Evolutionary conservation across 2,888 invertebrate species (phyloP), one percentile per base, ranked within the genome.

Genomic region (Drosophila mettleri): DNA sequence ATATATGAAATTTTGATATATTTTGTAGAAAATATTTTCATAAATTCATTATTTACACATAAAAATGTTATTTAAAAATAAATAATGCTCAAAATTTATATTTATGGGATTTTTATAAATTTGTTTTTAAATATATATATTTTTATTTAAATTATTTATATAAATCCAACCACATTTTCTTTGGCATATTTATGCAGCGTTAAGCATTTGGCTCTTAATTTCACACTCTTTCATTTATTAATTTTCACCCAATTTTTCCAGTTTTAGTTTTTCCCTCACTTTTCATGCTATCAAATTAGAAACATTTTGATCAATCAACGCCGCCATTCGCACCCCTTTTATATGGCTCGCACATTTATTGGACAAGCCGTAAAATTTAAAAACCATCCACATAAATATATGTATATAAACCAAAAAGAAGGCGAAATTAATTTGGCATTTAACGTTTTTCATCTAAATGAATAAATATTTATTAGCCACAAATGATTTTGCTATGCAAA

Each of bases 291-390:
- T 49, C 2, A 4, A 41, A 33, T 12, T 8, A 18, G 22, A 34
- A 58, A 39, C 38, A 55, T 52, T 51, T 54, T 51, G 61, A 78
- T 78, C 78, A 73, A 74, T 74, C 74, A 78, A 58, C 74, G 46
- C 58, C 31, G 58, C 49, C 69, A 46, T 39, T 24, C 18, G 39
- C 46, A 66, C 59, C 48, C 71, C 62, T 24, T 31, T 31, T 45
- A 18, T 45, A 29, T 24, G 18, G 18, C 22, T 24, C 38, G 31
- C 64, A 36, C 43, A 58, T 81, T 69, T 62, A 63, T 63, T 61
- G 24, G 45, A 27, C 62, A 38, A 69, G 71, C 60, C 64, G 63
- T 81, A 81, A 85, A 81, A 84, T 78, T 78, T 48, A 81, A 78
- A 86, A 81, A 53, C 76, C 82, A 84, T 81, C 48, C 74, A 67